phyloP scores from a whole-genome alignment of 1,140 invertebrate genomes.

The Epicauta chinensis region DNA sequence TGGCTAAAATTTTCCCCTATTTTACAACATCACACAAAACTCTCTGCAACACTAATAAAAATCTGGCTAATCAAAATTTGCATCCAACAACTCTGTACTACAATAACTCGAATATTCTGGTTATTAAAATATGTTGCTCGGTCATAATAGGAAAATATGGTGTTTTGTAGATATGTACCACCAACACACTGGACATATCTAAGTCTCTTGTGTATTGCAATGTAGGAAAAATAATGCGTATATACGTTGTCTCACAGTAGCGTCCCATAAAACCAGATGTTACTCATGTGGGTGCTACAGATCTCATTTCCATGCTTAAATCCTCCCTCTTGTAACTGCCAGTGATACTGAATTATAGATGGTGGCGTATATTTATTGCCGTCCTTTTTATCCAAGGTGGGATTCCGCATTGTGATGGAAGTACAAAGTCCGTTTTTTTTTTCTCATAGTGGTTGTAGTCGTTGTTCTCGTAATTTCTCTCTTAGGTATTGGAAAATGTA shows the following conservation, averaged over 20 bases:
- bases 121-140: slow-evolving; percentile 20
- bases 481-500: no score
- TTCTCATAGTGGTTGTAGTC: no score
- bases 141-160: slow-evolving; percentile 18
- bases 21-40: no score
- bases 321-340: slow-evolving; percentile 26
- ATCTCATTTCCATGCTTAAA: slow-evolving; percentile 35
- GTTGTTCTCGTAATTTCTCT: no score
- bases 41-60: slow-evolving; percentile 11
- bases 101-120: slow-evolving; percentile 2
- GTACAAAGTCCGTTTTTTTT: no score
- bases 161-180: slow-evolving; percentile 23
- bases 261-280: slow-evolving; percentile 36
- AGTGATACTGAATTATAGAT: slow-evolving; percentile 33
- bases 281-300: slow-evolving; percentile 29
- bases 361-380: slow-evolving; percentile 28
- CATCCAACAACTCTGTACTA: slow-evolving; percentile 5
- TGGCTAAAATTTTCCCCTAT: no score
- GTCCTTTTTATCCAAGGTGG: slow-evolving; percentile 27
- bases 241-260: slow-evolving; percentile 33
- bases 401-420: slow-evolving; percentile 12
- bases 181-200: slow-evolving; percentile 26
- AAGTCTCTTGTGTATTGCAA: slow-evolving; percentile 33
- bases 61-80: slow-evolving; percentile 20
- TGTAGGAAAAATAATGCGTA: slow-evolving; percentile 37